Evolutionary conservation across 1,140 invertebrate genomes (phyloP).

Genomic region (Coenobita brevimanus): DNA sequence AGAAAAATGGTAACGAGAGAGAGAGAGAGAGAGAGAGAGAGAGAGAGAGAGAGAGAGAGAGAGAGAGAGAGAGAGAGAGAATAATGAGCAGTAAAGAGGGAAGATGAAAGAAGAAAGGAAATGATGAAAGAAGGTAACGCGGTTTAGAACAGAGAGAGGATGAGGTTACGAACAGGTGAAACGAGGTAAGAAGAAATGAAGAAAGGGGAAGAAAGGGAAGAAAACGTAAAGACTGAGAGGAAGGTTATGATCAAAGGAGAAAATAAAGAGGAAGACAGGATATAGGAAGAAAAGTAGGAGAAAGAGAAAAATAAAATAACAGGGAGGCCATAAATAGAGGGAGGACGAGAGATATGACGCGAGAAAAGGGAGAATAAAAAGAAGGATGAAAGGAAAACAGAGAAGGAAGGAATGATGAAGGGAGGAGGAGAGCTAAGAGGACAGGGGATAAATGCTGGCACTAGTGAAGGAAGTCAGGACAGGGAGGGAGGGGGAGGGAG

Average conservation of each 20-base stretch:
- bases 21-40: slow-evolving; percentile 23
- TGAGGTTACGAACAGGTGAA: background rate
- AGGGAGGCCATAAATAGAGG: background rate
- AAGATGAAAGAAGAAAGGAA: background rate
- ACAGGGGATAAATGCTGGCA: too few species aligned
- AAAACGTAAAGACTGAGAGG: background rate
- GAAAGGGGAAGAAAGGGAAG: background rate
- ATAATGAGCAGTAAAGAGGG: background rate
- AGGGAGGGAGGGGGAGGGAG: too few species aligned
- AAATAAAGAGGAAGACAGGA: background rate
- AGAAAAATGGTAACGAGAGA: too few species aligned
- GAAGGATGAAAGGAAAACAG: too few species aligned
- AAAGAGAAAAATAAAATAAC: background rate
- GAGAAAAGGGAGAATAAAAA: background rate
- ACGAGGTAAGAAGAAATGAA: background rate
- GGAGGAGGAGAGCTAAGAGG: too few species aligned
- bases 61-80: background rate
- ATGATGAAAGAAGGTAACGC: background rate
- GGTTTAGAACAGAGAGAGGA: background rate
- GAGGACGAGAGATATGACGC: too few species aligned
- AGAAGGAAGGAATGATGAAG: too few species aligned
- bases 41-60: slow-evolving; percentile 21
- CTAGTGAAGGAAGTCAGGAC: too few species aligned
- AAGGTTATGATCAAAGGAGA: background rate
- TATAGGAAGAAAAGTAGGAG: background rate